A percentile compares a stretch with the other conserved stretches of the same genome.
Conservation (phyloP, 2,113 vertebrate genomes). For the Hucho hucho region DNA sequence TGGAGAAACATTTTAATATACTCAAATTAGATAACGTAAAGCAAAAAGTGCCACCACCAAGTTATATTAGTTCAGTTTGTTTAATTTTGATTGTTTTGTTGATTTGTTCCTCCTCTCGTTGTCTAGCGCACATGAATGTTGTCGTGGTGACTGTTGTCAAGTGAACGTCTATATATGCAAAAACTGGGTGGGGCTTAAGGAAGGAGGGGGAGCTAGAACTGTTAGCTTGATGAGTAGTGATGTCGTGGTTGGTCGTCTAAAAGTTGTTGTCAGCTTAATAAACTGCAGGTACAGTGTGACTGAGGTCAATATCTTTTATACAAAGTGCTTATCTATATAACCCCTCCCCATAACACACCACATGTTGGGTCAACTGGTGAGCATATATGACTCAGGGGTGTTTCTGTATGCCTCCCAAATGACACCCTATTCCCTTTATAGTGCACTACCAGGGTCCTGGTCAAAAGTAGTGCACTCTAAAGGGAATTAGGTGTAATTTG, state of each 20-base stretch:
- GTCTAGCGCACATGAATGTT: conserved; percentile 25
- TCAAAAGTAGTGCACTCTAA: too few relatives aligned
- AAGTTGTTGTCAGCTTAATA: conserved; percentile 30
- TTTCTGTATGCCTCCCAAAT: not conserved
- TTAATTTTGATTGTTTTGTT: conserved; percentile 5
- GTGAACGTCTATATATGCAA: conserved; percentile 60
- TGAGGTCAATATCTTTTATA: conserved; percentile 30
- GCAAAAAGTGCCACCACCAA: conserved; percentile 29
- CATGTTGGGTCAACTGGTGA: conserved; percentile 22
- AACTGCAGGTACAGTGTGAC: conserved; percentile 44
- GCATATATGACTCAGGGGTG: conserved; percentile 29
- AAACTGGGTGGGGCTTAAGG: conserved; percentile 46
- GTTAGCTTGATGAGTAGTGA: conserved; percentile 25
- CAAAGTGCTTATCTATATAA: not conserved
- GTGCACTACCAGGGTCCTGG: too few relatives aligned
- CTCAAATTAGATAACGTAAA: conserved; percentile 15
- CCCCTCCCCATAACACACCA: conserved; percentile 20
- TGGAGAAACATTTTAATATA: conserved; percentile 8
- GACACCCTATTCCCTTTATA: too few relatives aligned
- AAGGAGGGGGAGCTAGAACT: not conserved
- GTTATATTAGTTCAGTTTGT: conserved; percentile 16
- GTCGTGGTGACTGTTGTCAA: conserved; percentile 61
- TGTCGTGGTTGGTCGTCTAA: conserved; percentile 6
- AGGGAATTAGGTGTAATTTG: conserved; percentile 34
- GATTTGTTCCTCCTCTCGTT: not conserved